Evolutionary conservation across 1,140 invertebrate genomes (phyloP), one percentile per base, ranked within the genome.

Genomic region (Bactericera cockerelli): DNA sequence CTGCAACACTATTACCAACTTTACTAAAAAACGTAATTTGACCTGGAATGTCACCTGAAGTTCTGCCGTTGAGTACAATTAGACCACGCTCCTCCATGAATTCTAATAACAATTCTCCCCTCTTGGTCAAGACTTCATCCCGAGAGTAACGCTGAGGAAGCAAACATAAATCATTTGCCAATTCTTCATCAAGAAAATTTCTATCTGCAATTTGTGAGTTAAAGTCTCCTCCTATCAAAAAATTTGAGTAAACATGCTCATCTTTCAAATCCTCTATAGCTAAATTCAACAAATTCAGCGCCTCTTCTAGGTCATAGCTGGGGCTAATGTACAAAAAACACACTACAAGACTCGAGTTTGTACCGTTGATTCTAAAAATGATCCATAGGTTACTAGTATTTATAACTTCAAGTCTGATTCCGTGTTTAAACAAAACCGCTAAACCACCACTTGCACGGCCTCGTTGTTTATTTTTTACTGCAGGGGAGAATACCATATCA

Each of bases 21-120:
- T 36, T 36, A 36, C 22, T 26, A 16, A 59, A 3, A 54, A 59
- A 59, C 2, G 58, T 59, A 24, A 24, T n/a, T 22, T 59, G 38
- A 14, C 31, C 58, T 54, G 58, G 58, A 1, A 19, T 19, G 39
- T 59, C 58, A 10, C 16, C 25, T n/a, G 26, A 26, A 25, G 58
- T 59, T 11, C 58, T 36, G 2, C 58, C 58, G 19, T 59, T 59
- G 14, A 36, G 26, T 16, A 49, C 6, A 24, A 59, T 53, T 2
- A 59, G 19, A 26, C 58, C 58, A 19, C 24, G 58, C 24, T n/a
- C 38, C 31, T 59, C 58, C 25, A 59, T 53, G 10, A 26, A 38
- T 21, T 55, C 38, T 16, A 53, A 19, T 22, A 59, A 19, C 6
- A 22, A 24, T 22, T 54, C 49, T 21, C 58, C 58, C 16, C 42